Evolutionary conservation across 2,113 vertebrate genomes (phyloP).

Genomic region (Cathartes aura): DNA sequence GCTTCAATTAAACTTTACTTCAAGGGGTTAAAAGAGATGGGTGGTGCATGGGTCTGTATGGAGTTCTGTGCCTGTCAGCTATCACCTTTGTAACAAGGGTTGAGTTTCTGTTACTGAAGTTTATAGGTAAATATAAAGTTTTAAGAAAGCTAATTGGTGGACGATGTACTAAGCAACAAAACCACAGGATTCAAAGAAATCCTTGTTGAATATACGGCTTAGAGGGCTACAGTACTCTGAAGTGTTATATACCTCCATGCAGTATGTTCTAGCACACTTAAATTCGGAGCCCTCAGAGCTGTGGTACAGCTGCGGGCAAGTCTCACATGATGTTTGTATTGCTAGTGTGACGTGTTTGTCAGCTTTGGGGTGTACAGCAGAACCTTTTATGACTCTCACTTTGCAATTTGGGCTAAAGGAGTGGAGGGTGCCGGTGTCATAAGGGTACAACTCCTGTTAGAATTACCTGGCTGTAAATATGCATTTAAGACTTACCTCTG

Average conservation of each 20-base stretch:
- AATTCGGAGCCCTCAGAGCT: background rate
- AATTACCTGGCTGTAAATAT: background rate
- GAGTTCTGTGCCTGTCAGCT: background rate
- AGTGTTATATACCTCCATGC: accelerated
- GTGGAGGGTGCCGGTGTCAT: background rate
- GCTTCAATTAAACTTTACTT: background rate
- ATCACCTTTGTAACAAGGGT: background rate
- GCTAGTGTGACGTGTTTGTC: background rate
- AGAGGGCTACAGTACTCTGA: background rate
- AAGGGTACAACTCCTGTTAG: background rate
- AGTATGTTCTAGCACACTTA: accelerated
- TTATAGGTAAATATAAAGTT: background rate
- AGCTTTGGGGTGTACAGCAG: background rate
- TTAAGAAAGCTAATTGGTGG: background rate
- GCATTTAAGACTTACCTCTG: background rate
- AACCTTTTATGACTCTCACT: background rate
- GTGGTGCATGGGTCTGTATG: too few species aligned
- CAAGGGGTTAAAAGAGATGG: background rate
- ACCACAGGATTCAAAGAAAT: background rate
- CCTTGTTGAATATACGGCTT: background rate
- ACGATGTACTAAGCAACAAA: background rate
- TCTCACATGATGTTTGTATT: accelerated
- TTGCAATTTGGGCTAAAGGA: background rate
- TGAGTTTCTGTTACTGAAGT: background rate
- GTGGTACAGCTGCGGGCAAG: background rate